A percentile compares a stretch with the other conserved stretches of the same genome.
phyloP scores from a whole-genome alignment of 2,113 vertebrate species.

The Tangachromis dhanisi region DNA sequence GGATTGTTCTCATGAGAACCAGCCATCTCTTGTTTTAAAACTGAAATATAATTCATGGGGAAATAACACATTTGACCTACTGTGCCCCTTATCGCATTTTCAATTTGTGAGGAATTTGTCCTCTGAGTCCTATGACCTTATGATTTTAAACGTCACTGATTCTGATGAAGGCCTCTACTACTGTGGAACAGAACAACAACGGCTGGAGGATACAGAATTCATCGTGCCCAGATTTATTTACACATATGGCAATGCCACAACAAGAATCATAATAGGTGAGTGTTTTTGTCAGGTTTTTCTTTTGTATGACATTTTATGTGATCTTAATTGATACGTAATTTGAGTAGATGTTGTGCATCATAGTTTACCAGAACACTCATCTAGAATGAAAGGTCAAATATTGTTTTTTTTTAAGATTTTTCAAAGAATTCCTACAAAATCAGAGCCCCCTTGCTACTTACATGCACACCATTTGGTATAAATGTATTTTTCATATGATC shows the following conservation, averaged over 20 bases:
- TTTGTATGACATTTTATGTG: background rate
- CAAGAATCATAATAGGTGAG: background rate
- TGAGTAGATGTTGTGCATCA: background rate
- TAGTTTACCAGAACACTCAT: background rate
- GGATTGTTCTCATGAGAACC: background rate
- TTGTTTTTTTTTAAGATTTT: background rate
- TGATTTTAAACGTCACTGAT: background rate
- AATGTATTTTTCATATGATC: background rate
- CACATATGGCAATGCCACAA: background rate
- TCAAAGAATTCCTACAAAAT: background rate
- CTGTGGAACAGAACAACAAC: background rate
- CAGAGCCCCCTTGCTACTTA: background rate
- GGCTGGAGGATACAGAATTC: background rate
- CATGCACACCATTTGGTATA: background rate
- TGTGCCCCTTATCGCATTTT: background rate
- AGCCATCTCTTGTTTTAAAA: background rate
- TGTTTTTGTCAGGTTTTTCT: background rate
- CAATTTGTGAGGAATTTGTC: background rate
- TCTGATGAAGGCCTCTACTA: background rate
- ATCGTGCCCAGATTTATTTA: background rate
- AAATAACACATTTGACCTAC: background rate
- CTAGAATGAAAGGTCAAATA: background rate
- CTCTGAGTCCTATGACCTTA: background rate
- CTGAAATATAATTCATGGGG: background rate
- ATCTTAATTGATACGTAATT: background rate